Percentiles rank a stretch among this genome's conserved stretches.
These are phyloP conservation scores for Dasysyrphus albostriatus DNA, from an alignment of 2,888 invertebrate species.

Conservation along the genomic window DNA sequence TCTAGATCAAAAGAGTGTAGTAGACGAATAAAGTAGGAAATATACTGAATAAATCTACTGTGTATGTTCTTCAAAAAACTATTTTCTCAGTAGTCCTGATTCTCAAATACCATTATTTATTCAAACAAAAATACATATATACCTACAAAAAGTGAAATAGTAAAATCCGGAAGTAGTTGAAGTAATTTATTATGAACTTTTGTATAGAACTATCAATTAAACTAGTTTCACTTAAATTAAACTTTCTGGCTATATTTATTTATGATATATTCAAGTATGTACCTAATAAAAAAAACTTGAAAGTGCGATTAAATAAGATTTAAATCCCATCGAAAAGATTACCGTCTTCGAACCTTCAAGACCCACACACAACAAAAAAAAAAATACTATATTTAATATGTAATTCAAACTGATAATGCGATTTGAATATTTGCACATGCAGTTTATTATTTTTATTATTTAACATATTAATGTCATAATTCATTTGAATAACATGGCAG, in stretches of 20 bases:
- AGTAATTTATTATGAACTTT: background rate
- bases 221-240: background rate
- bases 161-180: constrained; percentile 12
- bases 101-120: background rate
- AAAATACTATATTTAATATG: background rate
- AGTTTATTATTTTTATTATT: constrained; percentile 13
- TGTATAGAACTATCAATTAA: background rate
- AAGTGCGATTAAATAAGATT: constrained; percentile 1
- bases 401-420: constrained; percentile 46
- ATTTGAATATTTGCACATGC: constrained; percentile 49
- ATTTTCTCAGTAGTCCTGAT: constrained; percentile 6
- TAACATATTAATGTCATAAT: constrained; percentile 55
- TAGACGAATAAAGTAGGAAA: background rate
- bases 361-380: background rate
- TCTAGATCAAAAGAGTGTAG: constrained; percentile 7
- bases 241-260: background rate
- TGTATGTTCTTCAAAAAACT: background rate
- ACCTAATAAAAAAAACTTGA: constrained; percentile 14
- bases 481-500: constrained; percentile 43
- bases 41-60: constrained; percentile 20
- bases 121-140: background rate
- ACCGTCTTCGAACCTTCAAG: background rate
- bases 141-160: background rate
- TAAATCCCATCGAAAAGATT: background rate
- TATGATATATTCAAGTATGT: background rate